Conservation (phyloP, 2,113 vertebrate species). For the Pristiophorus japonicus region DNA sequence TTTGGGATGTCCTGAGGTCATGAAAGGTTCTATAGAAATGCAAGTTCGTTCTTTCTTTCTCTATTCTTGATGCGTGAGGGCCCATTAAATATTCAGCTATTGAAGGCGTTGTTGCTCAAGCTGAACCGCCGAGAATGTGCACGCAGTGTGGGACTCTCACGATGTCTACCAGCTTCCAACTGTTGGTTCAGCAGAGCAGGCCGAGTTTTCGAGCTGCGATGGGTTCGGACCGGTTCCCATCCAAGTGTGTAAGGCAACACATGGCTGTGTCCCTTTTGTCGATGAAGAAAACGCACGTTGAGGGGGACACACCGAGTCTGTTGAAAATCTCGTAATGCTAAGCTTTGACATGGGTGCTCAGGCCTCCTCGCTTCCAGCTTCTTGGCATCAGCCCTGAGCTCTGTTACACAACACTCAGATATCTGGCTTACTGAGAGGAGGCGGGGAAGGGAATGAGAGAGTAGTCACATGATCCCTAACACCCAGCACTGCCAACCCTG, state of each 20-base stretch:
- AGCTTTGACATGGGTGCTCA: not conserved
- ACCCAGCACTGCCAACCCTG: not conserved
- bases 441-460: not conserved
- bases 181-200: not conserved
- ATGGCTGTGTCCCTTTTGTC: not conserved
- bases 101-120: not conserved
- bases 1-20: not conserved
- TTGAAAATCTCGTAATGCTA: not conserved
- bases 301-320: not conserved
- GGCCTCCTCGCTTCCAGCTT: not conserved
- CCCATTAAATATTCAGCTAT: not conserved
- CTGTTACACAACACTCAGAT: too few species aligned
- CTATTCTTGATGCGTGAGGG: not conserved
- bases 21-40: not conserved
- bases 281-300: not conserved
- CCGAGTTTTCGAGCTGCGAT: not conserved
- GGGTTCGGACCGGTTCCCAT: not conserved
- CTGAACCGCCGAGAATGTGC: not conserved
- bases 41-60: too few species aligned
- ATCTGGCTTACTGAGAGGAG: not conserved
- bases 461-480: not conserved
- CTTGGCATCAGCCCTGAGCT: not conserved
- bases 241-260: not conserved
- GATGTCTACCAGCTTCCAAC: not conserved
- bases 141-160: not conserved